Evolutionary conservation across 1,140 invertebrate genomes (phyloP), one percentile per base, ranked within the genome.

Genomic region (Ceratina japonica): DNA sequence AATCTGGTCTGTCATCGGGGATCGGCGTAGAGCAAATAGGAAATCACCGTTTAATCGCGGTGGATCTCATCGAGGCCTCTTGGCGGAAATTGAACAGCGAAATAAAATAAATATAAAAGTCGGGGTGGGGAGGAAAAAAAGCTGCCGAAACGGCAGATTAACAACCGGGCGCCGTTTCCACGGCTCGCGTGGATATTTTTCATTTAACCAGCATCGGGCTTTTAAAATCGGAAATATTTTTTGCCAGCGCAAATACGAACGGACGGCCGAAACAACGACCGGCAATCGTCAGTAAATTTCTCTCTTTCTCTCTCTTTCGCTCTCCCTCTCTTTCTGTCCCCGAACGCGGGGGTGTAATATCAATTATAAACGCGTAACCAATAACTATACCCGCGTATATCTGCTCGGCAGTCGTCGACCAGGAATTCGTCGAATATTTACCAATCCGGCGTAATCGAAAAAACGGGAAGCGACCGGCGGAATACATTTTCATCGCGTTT

Each of bases 281-380:
- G 65, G 83, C 74, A 76, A 80, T 84, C 83, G 83, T 82, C 77
- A 66, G 77, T 84, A 84, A 84, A 84, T 84, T 84, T 84, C 83
- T 79, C 79, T 61, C 64, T n/a, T 56, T 37, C 5, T 10, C 10
- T 13, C 58, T 58, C 56, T 54, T 18, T 37, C 37, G 2, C 37
- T 37, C 37, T 37, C 37, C 7, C 37, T 44, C 37, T 44, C 37
- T 44, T 10, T 44, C 37, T 44, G 37, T 44, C 37, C 37, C 22
- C 52, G n/a, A 24, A 58, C 70, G 80, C 70, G 49, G 66, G 78
- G 56, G 79, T 84, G 83, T 84, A 84, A 84, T 85, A 85, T 84
- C 83, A 84, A 85, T 85, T 85, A 85, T 84, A 85, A 74, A 75
- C 74, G 78, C 68, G 82, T 83, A 81, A 79, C 83, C 78, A 84